phyloP scores from a whole-genome alignment of 2,797 vertebrate genomes.

The Stomatorhinus walkeri region DNA sequence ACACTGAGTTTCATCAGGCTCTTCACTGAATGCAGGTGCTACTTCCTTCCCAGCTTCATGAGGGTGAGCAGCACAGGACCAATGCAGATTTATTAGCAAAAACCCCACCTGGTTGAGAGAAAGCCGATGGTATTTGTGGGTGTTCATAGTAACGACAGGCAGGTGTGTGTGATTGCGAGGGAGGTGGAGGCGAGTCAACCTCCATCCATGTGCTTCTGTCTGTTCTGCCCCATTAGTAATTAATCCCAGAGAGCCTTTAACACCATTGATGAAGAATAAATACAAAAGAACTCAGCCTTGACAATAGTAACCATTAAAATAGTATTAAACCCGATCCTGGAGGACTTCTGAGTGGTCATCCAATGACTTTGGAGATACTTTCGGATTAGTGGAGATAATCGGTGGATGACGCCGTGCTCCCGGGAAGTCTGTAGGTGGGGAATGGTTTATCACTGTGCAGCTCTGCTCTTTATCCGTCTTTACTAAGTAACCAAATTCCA shows the following conservation, averaged over 20 bases:
- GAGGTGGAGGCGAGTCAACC: neutral
- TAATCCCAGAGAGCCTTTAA: constrained; percentile 16
- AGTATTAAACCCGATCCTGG: neutral
- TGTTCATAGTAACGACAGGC: neutral
- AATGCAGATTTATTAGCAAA: neutral
- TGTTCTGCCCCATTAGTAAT: constrained; percentile 13
- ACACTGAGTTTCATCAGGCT: neutral
- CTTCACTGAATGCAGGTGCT: neutral
- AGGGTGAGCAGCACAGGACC: neutral
- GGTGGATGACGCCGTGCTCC: neutral
- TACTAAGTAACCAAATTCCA: neutral
- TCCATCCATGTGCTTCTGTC: neutral
- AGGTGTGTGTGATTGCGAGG: neutral
- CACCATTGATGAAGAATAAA: neutral
- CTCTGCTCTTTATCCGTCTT: neutral
- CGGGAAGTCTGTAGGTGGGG: neutral
- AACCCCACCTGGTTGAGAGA: neutral
- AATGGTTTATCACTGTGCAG: neutral
- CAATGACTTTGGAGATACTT: neutral
- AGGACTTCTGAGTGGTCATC: neutral
- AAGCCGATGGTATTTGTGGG: neutral
- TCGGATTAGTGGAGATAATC: neutral
- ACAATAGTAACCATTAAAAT: constrained; percentile 11
- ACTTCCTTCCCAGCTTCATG: neutral
- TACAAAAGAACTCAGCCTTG: neutral